phyloP scores from a whole-genome alignment of 2,888 invertebrate species.

The Heteromyza rotundicornis region DNA sequence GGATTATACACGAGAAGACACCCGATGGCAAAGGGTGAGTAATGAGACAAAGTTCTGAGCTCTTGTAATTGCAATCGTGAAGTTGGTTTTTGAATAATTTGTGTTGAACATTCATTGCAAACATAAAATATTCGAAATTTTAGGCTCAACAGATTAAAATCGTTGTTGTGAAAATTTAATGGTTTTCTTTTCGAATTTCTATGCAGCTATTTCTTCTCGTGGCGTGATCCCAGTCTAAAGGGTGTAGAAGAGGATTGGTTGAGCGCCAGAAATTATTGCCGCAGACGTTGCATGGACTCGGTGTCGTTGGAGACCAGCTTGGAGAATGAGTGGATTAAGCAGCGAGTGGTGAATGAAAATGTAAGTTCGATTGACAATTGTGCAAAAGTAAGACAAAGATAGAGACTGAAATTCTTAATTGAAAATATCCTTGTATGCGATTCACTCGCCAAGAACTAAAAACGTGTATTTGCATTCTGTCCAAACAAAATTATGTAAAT shows the following conservation, averaged over 20 bases:
- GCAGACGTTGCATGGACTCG: slow-evolving; percentile 89
- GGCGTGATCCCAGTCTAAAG: slow-evolving; percentile 78
- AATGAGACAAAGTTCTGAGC: neutral
- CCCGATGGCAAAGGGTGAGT: slow-evolving; percentile 73
- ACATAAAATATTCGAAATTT: too few relatives aligned
- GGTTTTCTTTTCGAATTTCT: slow-evolving; percentile 16
- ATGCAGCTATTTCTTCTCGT: slow-evolving; percentile 86
- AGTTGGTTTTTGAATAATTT: neutral
- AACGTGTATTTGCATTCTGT: too few relatives aligned
- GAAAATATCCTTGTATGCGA: too few relatives aligned
- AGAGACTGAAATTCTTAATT: too few relatives aligned
- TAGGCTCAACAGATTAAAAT: neutral
- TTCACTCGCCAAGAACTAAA: too few relatives aligned
- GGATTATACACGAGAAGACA: slow-evolving; percentile 74
- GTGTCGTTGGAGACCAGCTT: slow-evolving; percentile 84
- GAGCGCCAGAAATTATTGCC: slow-evolving; percentile 83
- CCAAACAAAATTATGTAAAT: too few relatives aligned
- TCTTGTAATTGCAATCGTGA: neutral
- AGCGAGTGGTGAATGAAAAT: slow-evolving; percentile 77
- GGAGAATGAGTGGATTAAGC: slow-evolving; percentile 88
- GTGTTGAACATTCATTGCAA: too few relatives aligned
- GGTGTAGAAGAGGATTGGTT: slow-evolving; percentile 85
- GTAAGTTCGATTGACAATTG: slow-evolving; percentile 66
- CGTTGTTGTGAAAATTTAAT: too few relatives aligned
- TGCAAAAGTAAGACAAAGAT: neutral